Base-by-base conservation (phyloP, 2,888 invertebrate genomes). In the Drosophila phalerata region DNA sequence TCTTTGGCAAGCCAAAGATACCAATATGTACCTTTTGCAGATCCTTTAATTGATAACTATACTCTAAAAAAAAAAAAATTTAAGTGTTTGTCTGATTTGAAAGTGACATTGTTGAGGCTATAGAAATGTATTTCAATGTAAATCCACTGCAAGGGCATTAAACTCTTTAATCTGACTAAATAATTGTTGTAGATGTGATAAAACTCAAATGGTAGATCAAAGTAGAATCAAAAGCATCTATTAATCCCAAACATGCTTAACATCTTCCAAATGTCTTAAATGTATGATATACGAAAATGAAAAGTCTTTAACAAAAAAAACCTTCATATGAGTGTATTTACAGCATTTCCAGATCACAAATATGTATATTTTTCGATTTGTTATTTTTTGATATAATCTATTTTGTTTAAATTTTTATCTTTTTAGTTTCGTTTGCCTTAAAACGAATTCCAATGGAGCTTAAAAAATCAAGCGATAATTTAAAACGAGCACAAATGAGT, bases 401-500 rank as follows among this genome's bases (percentile, higher is more conserved):
- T 55, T 30, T 38, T 10, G 4, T 42, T 40, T 13, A 22, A 11
- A 2, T 30, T 19, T 45, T 13, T 25, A 15, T 37, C 37, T 48
- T 37, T 34, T 9, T 11, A 37, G 25, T 58, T 48, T 37, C 8
- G 19, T 58, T 47, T 43, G 55, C 32, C 43, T 56, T 43, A 43
- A 43, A 61, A 34, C 37, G 37, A 53, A 53, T 53, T 37, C 52
- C 47, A 63, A 77, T 55, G 48, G 78, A 77, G 66, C 73, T 77
- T 75, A 64, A 37, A 30, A 57, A 74, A 61, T 52, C 25, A 55
- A 56, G 45, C 28, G 38, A 62, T 52, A 22, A 37, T 60, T 58
- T 45, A 52, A 25, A 57, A 45, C 40, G 79, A 75, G 75, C 75
- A 75, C 75, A 75, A 75, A 77, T 53, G 73, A 67, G 75, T 78